Conservation (phyloP, 1,140 invertebrate species). For the Gerris buenoi region DNA sequence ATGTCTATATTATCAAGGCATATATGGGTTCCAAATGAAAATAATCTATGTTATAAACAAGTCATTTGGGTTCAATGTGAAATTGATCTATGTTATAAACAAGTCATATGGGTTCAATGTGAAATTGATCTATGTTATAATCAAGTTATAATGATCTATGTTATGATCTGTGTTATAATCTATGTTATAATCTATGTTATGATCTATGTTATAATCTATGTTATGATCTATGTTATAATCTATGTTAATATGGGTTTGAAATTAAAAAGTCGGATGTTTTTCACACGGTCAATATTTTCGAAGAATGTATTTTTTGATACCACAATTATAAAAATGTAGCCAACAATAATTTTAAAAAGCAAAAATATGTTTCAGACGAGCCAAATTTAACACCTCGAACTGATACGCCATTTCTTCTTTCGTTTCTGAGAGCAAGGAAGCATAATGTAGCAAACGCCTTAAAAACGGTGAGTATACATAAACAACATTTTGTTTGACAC, state of each 20-base stretch:
- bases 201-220: neutral
- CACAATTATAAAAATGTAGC: neutral
- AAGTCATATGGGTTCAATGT: too few relatives aligned
- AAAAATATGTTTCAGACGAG: neutral
- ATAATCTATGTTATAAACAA: too few relatives aligned
- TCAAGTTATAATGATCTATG: too few relatives aligned
- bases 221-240: neutral
- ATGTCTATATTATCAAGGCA: too few relatives aligned
- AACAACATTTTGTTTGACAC: too few relatives aligned
- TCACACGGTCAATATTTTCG: neutral
- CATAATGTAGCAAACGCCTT: neutral
- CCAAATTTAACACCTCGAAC: neutral
- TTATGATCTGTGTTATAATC: too few relatives aligned
- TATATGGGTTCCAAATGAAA: too few relatives aligned
- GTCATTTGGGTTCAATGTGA: too few relatives aligned
- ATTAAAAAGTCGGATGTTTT: neutral
- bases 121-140: too few relatives aligned
- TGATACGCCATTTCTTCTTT: neutral
- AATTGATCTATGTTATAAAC: too few relatives aligned
- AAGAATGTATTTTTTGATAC: neutral
- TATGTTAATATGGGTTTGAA: neutral
- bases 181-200: neutral
- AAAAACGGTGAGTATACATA: neutral
- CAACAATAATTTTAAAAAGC: neutral
- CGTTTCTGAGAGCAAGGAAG: neutral